A percentile compares a stretch with the other conserved stretches of the same genome.
Evolutionary conservation across 2,888 invertebrate genomes (phyloP).

Genomic region (Sinodicranocentrus sp.): DNA sequence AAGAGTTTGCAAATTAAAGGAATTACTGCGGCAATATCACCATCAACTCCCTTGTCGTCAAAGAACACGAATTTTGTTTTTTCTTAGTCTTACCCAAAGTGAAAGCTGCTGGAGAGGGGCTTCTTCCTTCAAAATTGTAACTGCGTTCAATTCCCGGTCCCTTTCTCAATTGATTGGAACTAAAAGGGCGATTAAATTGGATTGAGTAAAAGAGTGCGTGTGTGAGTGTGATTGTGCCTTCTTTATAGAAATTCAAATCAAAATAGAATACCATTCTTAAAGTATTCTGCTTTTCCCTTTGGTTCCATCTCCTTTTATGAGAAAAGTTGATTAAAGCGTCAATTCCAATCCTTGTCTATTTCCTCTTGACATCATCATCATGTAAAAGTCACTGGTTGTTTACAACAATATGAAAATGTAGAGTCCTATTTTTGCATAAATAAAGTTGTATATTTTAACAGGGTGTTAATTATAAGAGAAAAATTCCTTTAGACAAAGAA

Average conservation of each 20-base stretch:
- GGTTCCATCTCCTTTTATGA: too few species aligned
- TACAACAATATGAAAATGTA: conserved; percentile 29
- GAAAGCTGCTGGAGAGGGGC: too few species aligned
- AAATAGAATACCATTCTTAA: too few species aligned
- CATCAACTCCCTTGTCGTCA: conserved; percentile 63
- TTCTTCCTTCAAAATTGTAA: too few species aligned
- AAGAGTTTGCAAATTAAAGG: conserved; percentile 69
- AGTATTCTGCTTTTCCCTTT: too few species aligned
- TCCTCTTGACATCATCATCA: background rate
- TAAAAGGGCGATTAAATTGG: background rate
- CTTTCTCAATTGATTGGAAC: background rate
- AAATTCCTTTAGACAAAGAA: background rate
- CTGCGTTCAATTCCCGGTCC: background rate
- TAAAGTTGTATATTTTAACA: conserved; percentile 47
- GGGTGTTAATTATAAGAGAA: conserved; percentile 55
- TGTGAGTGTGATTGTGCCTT: conserved; percentile 51
- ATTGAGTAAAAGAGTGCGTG: conserved; percentile 8
- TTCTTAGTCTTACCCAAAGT: background rate
- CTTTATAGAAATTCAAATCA: background rate
- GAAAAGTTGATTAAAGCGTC: too few species aligned
- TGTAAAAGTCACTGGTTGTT: conserved; percentile 4
- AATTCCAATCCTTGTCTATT: conserved; percentile 7
- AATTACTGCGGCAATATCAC: conserved; percentile 65
- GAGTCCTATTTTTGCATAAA: conserved; percentile 45
- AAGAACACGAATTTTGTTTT: background rate